phyloP scores from a whole-genome alignment of 1,140 invertebrate genomes.

The Drosophila novamexicana region DNA sequence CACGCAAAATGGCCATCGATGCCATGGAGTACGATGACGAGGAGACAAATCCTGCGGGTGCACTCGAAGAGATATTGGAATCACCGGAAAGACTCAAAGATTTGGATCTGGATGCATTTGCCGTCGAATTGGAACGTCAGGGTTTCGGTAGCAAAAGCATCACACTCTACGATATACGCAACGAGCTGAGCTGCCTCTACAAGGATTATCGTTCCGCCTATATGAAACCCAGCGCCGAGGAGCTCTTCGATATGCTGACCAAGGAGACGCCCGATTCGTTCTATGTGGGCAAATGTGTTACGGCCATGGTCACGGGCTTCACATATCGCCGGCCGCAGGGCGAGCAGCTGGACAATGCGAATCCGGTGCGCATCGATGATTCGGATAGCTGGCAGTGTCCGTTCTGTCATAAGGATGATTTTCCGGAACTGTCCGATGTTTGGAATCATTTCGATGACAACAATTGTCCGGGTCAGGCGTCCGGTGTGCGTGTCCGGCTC shows the following conservation, averaged over 20 bases:
- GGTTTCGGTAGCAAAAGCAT: conserved; percentile 98
- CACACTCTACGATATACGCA: conserved; percentile 98
- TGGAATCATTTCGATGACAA: conserved; percentile 99
- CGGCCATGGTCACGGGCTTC: conserved; percentile 91
- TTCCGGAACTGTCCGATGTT: conserved; percentile 97
- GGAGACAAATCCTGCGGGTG: conserved; percentile 97
- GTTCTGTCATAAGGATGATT: conserved; percentile 97
- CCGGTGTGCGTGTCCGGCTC: conserved; percentile 94
- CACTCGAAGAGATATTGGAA: conserved; percentile 98
- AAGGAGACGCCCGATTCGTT: conserved; percentile 98
- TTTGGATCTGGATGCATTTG: conserved; percentile 99
- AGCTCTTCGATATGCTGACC: conserved; percentile 97
- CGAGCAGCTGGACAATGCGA: conserved; percentile 97
- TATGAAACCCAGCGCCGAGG: conserved; percentile 91
- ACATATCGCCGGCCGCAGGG: conserved; percentile 94
- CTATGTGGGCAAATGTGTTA: conserved; percentile 94
- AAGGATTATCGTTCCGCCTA: conserved; percentile 96
- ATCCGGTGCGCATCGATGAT: conserved; percentile 94
- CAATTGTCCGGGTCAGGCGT: conserved; percentile 97
- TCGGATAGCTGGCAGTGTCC: conserved; percentile 97
- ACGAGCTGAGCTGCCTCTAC: conserved; percentile 97
- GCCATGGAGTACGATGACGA: conserved; percentile 99
- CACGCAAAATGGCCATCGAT: conserved; percentile 99
- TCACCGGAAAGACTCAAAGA: conserved; percentile 98
- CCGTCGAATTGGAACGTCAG: conserved; percentile 97